Evolutionary conservation across 1,140 invertebrate genomes (phyloP), one percentile per base, ranked within the genome.

Genomic region (Spodoptera frugiperda): DNA sequence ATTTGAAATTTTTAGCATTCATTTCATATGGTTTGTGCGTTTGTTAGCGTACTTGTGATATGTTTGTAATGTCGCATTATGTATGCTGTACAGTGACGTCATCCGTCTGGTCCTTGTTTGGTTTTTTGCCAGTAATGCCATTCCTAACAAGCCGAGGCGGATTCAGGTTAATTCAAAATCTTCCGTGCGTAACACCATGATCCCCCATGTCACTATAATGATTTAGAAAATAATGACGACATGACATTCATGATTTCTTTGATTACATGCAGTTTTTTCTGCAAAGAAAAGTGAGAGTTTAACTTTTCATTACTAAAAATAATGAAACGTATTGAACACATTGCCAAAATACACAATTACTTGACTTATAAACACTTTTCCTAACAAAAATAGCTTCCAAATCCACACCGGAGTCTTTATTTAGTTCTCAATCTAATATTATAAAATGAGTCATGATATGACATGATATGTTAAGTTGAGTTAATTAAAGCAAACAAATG

Each of bases 41-140:
- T 61, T 15, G 57, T 59, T 17, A 61, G 15, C 33, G n/a, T 17
- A 9, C n/a, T n/a, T 6, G 25, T 61, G 57, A 15, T 39, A 61
- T 39, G 15, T 61, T 61, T 39, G 33, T 44, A 44, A 61, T 61
- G 57, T 61, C 33, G 57, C 33, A 61, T 44, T 61, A 61, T 49
- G 61, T 48, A 48, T 61, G 44, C 17, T 65, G 19, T 46, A 21
- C 17, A 39, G 17, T 65, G 17, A 25, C 44, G 44, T 65, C 61
- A 65, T 48, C 44, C 44, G 61, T 65, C 44, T 25, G 17, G 10
- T 19, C 19, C 30, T 39, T 61, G 30, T 61, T 61, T 39, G 33
- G 12, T 61, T 39, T 39, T 61, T 57, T 6, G 54, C 54, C 11
- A 14, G 54, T 57, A 57, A 57, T 57, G 54, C 8, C 12, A 14